phyloP scores from a whole-genome alignment of 2,797 vertebrate species.

The Neopelma chrysocephalum region DNA sequence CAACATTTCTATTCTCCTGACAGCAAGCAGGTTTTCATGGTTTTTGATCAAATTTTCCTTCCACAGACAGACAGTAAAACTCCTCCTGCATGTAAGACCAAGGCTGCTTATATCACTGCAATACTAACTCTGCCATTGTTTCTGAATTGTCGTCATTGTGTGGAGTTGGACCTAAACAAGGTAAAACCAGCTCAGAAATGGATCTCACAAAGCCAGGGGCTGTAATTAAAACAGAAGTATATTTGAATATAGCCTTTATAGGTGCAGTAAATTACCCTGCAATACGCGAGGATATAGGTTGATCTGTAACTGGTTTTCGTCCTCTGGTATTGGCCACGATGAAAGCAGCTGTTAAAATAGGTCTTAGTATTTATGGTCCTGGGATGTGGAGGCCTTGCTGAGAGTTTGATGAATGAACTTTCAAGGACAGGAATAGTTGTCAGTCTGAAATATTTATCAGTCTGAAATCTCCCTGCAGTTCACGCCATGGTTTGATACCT shows the following conservation, averaged over 20 bases:
- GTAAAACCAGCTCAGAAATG: slow-evolving; percentile 20
- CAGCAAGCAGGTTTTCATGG: neutral
- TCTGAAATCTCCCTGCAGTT: slow-evolving; percentile 17
- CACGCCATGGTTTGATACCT: neutral
- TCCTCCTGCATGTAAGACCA: neutral
- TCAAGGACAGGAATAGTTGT: slow-evolving; percentile 66
- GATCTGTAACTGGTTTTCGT: slow-evolving; percentile 20
- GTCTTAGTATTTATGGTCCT: slow-evolving; percentile 59
- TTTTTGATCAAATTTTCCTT: neutral
- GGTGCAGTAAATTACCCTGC: neutral
- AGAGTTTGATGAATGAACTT: slow-evolving; percentile 64
- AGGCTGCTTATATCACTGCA: neutral
- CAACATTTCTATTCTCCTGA: neutral
- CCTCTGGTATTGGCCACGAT: neutral
- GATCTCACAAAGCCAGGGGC: neutral
- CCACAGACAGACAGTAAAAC: neutral
- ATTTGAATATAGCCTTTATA: slow-evolving; percentile 33
- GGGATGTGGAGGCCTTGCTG: slow-evolving; percentile 51
- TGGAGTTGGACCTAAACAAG: neutral
- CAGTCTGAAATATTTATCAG: slow-evolving; percentile 69
- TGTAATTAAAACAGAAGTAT: neutral
- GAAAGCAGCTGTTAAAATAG: slow-evolving; percentile 49
- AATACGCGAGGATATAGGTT: neutral
- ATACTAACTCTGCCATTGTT: neutral
- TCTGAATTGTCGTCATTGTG: neutral